Evolutionary conservation across 2,888 invertebrate genomes (phyloP).

Genomic region (Cephus spinipes): DNA sequence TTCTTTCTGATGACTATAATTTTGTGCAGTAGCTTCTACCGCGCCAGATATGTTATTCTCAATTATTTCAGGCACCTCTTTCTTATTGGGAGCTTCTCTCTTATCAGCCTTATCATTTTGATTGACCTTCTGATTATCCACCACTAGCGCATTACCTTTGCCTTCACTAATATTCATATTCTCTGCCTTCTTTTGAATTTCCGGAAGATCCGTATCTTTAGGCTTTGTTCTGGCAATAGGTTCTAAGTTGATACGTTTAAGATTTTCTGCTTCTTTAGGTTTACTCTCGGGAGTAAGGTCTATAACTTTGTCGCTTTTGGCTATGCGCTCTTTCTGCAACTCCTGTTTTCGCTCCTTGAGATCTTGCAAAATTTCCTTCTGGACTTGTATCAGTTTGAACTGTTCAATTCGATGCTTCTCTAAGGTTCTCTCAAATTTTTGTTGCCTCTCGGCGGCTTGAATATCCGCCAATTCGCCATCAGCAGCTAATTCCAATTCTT

Average conservation of each 20-base stretch:
- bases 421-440: constrained; percentile 67
- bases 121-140: not conserved
- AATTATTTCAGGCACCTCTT: not conserved
- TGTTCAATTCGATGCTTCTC: constrained; percentile 78
- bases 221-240: not conserved
- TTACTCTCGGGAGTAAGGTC: not conserved
- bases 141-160: not conserved
- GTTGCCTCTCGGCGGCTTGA: constrained; percentile 59
- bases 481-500: constrained; percentile 67
- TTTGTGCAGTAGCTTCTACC: constrained; percentile 35
- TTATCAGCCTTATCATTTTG: not conserved
- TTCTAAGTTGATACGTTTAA: too few relatives aligned
- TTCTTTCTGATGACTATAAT: constrained; percentile 6
- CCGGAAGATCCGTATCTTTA: not conserved
- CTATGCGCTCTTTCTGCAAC: constrained; percentile 62
- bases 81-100: not conserved
- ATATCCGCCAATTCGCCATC: constrained; percentile 56
- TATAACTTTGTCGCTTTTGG: not conserved
- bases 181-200: not conserved
- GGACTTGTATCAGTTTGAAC: constrained; percentile 76
- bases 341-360: constrained; percentile 72
- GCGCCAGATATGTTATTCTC: constrained; percentile 35
- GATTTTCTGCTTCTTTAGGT: not conserved
- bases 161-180: not conserved
- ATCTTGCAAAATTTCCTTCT: constrained; percentile 74